Evolutionary conservation across 2,888 invertebrate species (phyloP), one percentile per base, ranked within the genome.

Genomic region (Criorhina ranunculi): DNA sequence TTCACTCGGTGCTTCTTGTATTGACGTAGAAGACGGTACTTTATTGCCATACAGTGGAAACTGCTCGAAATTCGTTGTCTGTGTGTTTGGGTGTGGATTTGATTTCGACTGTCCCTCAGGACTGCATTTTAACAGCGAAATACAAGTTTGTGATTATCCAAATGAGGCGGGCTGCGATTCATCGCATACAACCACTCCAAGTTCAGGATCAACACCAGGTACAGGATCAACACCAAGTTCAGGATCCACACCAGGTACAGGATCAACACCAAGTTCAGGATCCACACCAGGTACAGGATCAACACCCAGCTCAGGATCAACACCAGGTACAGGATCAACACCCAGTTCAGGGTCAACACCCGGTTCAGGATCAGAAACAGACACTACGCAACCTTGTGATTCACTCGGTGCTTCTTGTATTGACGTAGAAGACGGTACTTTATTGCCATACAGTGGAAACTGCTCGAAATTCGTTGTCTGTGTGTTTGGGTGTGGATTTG

Each of bases 81-180:
- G 87, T 53, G 59, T 67, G 17, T 7, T 49, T 9, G 57, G 51
- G 0, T 72, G 72, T n/a, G 55, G 69, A 0, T 62, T 62, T 3
- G 76, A 81, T n/a, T 76, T 80, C 53, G 37, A 67, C 9, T 87
- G 87, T 33, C 72, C 80, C 1, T 11, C 7, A 5, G 59, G 57
- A 0, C 24, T 82, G 0, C 35, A 80, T 2, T 87, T 81, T 24
- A 86, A 86, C 62, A 29, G 17, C 2, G 9, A 69, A 19, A 8
- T 67, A 7, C 31, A 78, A 12, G 73, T 73, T 24, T 87, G 87
- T 49, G 87, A 87, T 62, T 87, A 80, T 79, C 85, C 87, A 5
- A 15, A 70, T 29, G 17, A 3, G 9, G 5, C 5, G 62, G 62
- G 1, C 29, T 75, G 90, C 24, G 24, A 24, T 24, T 4, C 24